Base-by-base conservation (phyloP, 1,140 invertebrate species). In the Drosophila gunungcola region DNA sequence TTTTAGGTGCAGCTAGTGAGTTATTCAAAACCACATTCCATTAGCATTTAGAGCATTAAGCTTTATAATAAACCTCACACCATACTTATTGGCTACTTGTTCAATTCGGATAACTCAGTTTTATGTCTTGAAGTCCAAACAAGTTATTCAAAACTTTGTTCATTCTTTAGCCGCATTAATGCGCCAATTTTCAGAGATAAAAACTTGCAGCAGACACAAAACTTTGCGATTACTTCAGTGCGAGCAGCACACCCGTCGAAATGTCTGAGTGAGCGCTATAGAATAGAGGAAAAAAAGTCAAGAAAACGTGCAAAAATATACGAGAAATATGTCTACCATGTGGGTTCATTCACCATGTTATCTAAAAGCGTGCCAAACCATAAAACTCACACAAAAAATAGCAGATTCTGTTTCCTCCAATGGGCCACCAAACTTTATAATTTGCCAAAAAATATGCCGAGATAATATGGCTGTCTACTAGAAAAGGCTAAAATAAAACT, bases 261-360 rank as follows among this genome's bases (percentile, higher is more conserved):
- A 53, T 34, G 72, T 49, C 48, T 13, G 29, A 16, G 34, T 52
- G 39, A 29, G 10, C 32, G 39, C 38, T 38, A 55, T 32, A 36
- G 65, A 49, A 21, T 21, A 21, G 16, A 21, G 16, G 16, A 1
- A 21, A 21, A 21, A 67, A 57, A 75, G 53, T 27, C n/a, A 53
- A 45, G 56, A 63, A 73, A 73, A 73, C 49, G 64, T 29, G 65
- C 63, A 32, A 48, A 65, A 42, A 78, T 61, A 62, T 34, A 65
- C 34, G 16, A 13, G 45, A 52, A 77, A 53, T 64, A 53, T 88
- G 83, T 65, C 73, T 78, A 63, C 57, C 74, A 86, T 82, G 57
- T 78, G 74, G 74, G 78, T 88, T 85, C 83, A 78, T 85, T 85
- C 81, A 72, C 65, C 77, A 80, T 68, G 73, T 85, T 85, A 85